Evolutionary conservation across 2,888 invertebrate genomes (phyloP), one percentile per base, ranked within the genome.

Genomic region (Gastrophysa polygoni): DNA sequence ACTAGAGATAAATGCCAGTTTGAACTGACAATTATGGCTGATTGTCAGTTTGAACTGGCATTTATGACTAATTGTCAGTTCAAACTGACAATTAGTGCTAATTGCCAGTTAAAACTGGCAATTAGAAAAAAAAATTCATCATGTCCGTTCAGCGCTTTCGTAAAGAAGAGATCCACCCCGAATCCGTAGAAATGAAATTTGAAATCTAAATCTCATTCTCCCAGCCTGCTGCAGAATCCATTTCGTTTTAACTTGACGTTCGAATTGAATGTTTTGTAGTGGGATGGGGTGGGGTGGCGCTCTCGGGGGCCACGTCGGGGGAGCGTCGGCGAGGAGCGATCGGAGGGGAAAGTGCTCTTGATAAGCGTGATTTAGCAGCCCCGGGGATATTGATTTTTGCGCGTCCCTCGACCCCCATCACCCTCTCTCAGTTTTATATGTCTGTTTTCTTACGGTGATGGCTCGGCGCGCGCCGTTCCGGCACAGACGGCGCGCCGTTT

Each of bases 281-380:
- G 81, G 77, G 75, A 74, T 71, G 71, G 71, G 61, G 72, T 71
- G 71, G 71, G 61, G 72, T 59, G 66, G 71, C 60, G 67, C 38
- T 54, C 59, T 64, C 63, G 63, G 61, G 63, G 61, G 68, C 64
- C 50, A 64, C 64, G 59, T 68, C 67, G 64, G 64, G 62, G 68
- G 67, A 61, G 65, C 68, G 62, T 63, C 68, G 67, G 83, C 66
- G 68, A 71, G 20, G 74, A 70, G 82, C 70, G 74, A 70, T 82
- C 69, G 83, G 82, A 77, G 79, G 80, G 79, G 80, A 81, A 82
- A 82, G 81, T 82, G 81, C 82, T 83, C 82, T 83, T 83, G 83
- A 83, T 82, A 82, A 83, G 83, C 88, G 88, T 88, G 89, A 88
- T 89, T 89, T 89, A 88, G 88, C 88, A 88, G 88, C 88, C 88